Percentiles rank a stretch among this genome's conserved stretches.
Evolutionary conservation across 2,888 invertebrate species (phyloP).

Genomic region (Drosophila rellima): DNA sequence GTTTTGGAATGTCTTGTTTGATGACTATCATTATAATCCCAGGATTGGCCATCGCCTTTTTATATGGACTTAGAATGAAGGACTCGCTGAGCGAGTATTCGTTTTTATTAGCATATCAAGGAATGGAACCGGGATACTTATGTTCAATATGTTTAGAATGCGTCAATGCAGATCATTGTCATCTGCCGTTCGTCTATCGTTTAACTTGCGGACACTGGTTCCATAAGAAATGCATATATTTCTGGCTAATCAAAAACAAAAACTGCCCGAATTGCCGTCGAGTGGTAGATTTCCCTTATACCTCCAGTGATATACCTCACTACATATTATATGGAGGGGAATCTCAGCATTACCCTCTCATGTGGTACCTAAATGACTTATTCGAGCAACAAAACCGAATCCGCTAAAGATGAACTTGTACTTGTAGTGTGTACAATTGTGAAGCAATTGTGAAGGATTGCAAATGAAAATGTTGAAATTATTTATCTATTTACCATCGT

Average conservation of each 20-base stretch:
- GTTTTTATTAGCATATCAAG: not conserved
- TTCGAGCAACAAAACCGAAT: not conserved
- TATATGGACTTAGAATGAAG: not conserved
- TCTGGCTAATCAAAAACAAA: constrained; percentile 4
- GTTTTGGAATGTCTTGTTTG: not conserved
- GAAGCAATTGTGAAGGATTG: not conserved
- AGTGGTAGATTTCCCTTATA: not conserved
- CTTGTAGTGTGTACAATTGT: not conserved
- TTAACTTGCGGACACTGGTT: constrained; percentile 27
- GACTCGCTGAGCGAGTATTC: not conserved
- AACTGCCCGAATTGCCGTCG: constrained; percentile 29
- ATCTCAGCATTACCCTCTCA: not conserved
- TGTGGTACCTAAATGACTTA: not conserved
- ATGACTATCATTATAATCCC: not conserved
- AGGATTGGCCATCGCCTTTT: not conserved
- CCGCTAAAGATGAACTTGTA: not conserved
- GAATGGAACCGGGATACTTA: not conserved
- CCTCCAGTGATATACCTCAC: not conserved
- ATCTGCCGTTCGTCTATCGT: not conserved
- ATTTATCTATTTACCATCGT: not conserved
- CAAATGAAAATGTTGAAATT: not conserved
- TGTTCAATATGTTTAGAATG: constrained; percentile 24
- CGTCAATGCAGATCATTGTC: not conserved
- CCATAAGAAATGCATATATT: constrained; percentile 17
- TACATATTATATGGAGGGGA: not conserved